These are phyloP conservation scores for Leptarthrus brevirostris DNA, from an alignment of 2,888 invertebrate species.

Conservation along the genomic window DNA sequence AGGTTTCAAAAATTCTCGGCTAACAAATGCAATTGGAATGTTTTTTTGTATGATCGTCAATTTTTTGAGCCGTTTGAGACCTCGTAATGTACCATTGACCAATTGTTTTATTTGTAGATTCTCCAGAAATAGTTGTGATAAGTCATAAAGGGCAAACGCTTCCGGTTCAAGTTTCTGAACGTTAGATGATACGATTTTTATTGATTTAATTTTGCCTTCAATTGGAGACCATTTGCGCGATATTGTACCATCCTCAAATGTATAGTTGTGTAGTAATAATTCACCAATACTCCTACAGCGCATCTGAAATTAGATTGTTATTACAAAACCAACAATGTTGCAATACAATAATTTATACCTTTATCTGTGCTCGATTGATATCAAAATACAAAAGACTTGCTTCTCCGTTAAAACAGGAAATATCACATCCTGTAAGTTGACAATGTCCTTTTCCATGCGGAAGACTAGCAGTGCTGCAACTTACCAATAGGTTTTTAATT, in stretches of 20 bases:
- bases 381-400: background rate
- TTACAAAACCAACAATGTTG: background rate
- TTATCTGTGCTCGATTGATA: background rate
- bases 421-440: background rate
- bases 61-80: constrained; percentile 51
- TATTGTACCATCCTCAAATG: background rate
- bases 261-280: background rate
- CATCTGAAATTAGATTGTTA: constrained; percentile 9
- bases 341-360: too few relatives aligned
- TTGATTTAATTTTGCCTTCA: background rate
- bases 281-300: background rate
- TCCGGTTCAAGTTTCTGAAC: background rate
- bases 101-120: background rate
- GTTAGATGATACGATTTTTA: background rate
- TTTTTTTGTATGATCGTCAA: constrained; percentile 58
- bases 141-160: background rate
- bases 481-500: too few relatives aligned
- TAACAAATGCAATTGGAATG: constrained; percentile 52
- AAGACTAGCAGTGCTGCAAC: too few relatives aligned
- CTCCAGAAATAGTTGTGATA: background rate
- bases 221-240: background rate
- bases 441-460: background rate
- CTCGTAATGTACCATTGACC: background rate
- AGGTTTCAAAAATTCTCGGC: constrained; percentile 57
- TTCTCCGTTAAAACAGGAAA: background rate